Conservation (phyloP, 2,797 vertebrate species). For the Xerus rutilus region DNA sequence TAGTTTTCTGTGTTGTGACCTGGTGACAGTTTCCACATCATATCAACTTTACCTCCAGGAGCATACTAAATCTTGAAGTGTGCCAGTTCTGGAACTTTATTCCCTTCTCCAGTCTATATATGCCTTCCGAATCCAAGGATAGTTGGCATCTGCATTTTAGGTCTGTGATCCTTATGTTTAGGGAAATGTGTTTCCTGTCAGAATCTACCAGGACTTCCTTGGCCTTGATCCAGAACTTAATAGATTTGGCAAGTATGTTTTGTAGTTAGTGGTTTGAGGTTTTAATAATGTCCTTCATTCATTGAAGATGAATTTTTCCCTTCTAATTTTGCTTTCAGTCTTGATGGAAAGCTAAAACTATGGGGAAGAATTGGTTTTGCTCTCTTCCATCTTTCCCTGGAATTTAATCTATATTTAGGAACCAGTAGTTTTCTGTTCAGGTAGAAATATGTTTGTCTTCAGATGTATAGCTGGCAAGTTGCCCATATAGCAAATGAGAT, state of each 20-base stretch:
- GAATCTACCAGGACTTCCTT: background rate
- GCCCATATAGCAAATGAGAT: background rate
- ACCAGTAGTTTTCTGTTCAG: slow-evolving; percentile 22
- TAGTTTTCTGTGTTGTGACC: slow-evolving; percentile 35
- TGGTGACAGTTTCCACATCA: background rate
- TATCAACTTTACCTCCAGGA: background rate
- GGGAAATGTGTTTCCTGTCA: slow-evolving; percentile 44
- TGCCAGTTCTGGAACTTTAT: background rate
- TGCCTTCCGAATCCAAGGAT: background rate
- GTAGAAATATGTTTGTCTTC: slow-evolving; percentile 24
- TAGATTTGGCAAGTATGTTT: slow-evolving; percentile 34
- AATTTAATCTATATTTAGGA: slow-evolving; percentile 52
- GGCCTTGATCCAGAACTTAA: slow-evolving; percentile 29
- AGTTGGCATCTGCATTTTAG: background rate
- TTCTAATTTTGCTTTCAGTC: slow-evolving; percentile 53
- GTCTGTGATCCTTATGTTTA: slow-evolving; percentile 5
- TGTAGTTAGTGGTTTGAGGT: slow-evolving; percentile 51
- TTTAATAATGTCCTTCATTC: slow-evolving; percentile 38
- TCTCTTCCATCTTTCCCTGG: slow-evolving; percentile 52
- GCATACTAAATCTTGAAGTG: background rate
- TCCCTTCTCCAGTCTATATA: background rate
- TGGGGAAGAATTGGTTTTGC: slow-evolving; percentile 27
- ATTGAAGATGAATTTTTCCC: background rate
- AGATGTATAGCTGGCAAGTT: slow-evolving; percentile 9
- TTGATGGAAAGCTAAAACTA: slow-evolving; percentile 7